Evolutionary conservation across 2,888 invertebrate genomes (phyloP).

Genomic region (Eurois occulta): DNA sequence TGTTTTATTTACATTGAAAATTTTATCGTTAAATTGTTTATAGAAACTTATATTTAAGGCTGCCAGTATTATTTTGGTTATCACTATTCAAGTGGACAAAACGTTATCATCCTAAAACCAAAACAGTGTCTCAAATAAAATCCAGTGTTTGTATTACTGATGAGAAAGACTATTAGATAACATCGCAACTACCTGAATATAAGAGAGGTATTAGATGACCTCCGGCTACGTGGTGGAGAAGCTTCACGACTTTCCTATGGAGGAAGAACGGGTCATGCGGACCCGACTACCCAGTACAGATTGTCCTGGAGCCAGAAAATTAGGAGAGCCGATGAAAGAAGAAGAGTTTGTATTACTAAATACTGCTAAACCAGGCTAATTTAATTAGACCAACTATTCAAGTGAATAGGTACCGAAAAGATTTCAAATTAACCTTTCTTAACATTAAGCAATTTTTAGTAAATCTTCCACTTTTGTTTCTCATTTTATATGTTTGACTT

Average conservation of each 20-base stretch:
- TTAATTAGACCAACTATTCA: background rate
- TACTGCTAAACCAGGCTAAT: background rate
- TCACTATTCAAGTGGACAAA: background rate
- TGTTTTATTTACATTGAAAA: conserved; percentile 14
- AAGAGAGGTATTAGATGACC: background rate
- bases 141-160: background rate
- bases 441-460: background rate
- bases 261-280: background rate
- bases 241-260: background rate
- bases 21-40: background rate
- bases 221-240: background rate
- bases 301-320: background rate
- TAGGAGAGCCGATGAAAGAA: background rate
- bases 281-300: background rate
- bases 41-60: background rate
- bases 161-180: background rate
- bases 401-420: background rate
- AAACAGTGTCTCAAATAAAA: background rate
- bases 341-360: background rate
- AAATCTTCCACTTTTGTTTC: conserved; percentile 19
- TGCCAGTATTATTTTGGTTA: background rate
- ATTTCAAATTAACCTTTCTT: background rate
- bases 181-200: background rate
- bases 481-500: conserved; percentile 36
- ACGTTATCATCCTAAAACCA: background rate